A percentile compares a stretch with the other conserved stretches of the same genome.
These are phyloP conservation scores for Lordiphosa collinella DNA, from an alignment of 1,140 invertebrate genomes.

Conservation along the genomic window DNA sequence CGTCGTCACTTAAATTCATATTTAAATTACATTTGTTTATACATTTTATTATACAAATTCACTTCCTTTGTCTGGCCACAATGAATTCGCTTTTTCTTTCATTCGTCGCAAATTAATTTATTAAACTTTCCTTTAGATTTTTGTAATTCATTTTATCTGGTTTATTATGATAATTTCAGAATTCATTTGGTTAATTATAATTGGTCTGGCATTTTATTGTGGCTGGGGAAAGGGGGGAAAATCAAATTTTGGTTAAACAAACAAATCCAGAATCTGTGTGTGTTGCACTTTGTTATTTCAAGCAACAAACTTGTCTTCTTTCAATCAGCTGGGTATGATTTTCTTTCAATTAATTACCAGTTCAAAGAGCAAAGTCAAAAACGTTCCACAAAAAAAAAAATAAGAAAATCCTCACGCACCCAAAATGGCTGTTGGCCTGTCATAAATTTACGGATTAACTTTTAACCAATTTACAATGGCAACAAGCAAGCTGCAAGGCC, in stretches of 20 bases:
- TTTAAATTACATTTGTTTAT: constrained; percentile 70
- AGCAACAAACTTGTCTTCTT: too few species aligned
- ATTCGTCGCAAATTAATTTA: constrained; percentile 49
- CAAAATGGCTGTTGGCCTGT: constrained; percentile 72
- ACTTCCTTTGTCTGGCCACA: constrained; percentile 30
- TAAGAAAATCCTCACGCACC: constrained; percentile 26
- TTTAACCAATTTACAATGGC: constrained; percentile 75
- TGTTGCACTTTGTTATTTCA: too few species aligned
- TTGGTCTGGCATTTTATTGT: not conserved
- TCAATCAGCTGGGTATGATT: not conserved
- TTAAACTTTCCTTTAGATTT: constrained; percentile 35
- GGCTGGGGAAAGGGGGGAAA: not conserved
- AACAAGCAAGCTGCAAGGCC: constrained; percentile 47
- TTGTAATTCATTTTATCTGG: constrained; percentile 21
- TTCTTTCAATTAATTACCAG: constrained; percentile 53
- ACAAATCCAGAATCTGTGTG: too few species aligned
- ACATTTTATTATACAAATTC: constrained; percentile 39
- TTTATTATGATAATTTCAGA: constrained; percentile 17
- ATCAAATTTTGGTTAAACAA: not conserved
- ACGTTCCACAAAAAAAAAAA: constrained; percentile 25
- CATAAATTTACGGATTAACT: constrained; percentile 76
- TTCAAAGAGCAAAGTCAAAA: constrained; percentile 65
- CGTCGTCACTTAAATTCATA: constrained; percentile 66
- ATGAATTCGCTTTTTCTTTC: constrained; percentile 9
- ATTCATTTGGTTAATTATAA: constrained; percentile 26